Evolutionary conservation across 2,888 invertebrate species (phyloP).

Genomic region (Cheiracanthium punctorium): DNA sequence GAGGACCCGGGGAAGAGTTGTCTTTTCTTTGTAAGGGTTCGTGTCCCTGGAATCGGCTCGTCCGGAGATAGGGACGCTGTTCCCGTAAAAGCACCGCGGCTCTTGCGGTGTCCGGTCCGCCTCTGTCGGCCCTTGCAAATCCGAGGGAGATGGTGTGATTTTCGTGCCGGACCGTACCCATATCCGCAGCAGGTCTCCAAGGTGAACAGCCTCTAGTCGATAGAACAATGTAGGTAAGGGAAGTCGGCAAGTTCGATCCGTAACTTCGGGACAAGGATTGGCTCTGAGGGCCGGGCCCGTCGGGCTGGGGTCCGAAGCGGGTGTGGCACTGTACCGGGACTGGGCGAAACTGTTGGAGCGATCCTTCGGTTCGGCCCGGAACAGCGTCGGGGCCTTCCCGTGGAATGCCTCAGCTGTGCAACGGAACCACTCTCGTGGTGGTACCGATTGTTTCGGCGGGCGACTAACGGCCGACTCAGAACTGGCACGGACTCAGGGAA

Average conservation of each 20-base stretch:
- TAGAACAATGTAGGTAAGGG: constrained; percentile 83
- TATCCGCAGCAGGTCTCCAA: constrained; percentile 87
- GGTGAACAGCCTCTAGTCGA: constrained; percentile 83
- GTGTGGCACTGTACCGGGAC: constrained; percentile 73
- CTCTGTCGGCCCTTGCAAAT: background rate
- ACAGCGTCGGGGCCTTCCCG: constrained; percentile 70
- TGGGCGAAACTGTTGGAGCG: too few species aligned
- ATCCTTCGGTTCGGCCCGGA: constrained; percentile 70
- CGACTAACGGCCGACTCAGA: constrained; percentile 51
- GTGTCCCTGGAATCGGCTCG: constrained; percentile 77
- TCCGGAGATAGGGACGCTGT: constrained; percentile 76
- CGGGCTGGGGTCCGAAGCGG: constrained; percentile 79
- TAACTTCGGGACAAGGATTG: constrained; percentile 83
- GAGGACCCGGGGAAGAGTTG: constrained; percentile 77
- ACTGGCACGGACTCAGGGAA: constrained; percentile 72
- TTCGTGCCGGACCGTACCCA: constrained; percentile 75
- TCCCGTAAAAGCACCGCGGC: background rate
- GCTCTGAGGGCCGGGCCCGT: constrained; percentile 82
- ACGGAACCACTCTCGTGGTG: too few species aligned
- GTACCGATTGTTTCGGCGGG: constrained; percentile 67
- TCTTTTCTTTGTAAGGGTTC: constrained; percentile 77
- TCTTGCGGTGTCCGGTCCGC: constrained; percentile 15
- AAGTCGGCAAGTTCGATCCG: constrained; percentile 82
- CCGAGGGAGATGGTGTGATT: constrained; percentile 36
- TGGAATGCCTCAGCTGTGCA: constrained; percentile 15